Base-by-base conservation (phyloP, 2,113 vertebrate species). In the Dermatemys mawii region DNA sequence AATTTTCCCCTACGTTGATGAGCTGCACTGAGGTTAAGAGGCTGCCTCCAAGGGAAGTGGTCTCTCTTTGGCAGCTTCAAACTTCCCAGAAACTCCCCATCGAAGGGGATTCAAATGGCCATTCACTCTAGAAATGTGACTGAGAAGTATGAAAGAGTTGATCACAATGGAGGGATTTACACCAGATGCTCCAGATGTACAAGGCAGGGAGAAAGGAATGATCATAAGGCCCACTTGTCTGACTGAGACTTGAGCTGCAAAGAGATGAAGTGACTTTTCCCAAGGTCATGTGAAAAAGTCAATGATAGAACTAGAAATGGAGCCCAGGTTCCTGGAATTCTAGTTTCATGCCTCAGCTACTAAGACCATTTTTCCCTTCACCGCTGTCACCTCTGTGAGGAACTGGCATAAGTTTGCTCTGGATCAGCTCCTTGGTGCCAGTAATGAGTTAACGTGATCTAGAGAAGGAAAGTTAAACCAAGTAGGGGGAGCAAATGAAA, bases 1-100 rank as follows among this genome's bases (percentile, higher is more conserved):
- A 46, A 24, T 19, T 53, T 17, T 22, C 54, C 60, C 19, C 81
- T 38, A 1, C 0, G 4, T 1, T 48, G n/a, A 60, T 0, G 9
- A 41, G 75, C 0, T 81, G 90, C 50, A 67, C 24, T 1, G 19
- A 73, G 32, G 2, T 44, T 19, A 81, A 75, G 76, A 46, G 35
- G 3, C 26, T 1, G 3, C 22, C 22, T 32, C 81, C 12, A 3
- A 79, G 48, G 57, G 35, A 54, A 84, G 49, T 27, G 11, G 53
- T 57, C 35, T 67, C 35, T 6, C 14, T 67, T 67, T 67, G 35
- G 17, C 60, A 67, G 60, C 32, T 67, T 17, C 35, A 32, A 14
- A 6, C 32, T 35, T 63, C 16, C 60, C 60, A n/a, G 12, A n/a
- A 35, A 35, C 16, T 35, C 24, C 35, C 35, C 32, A 67, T n/a